phyloP scores from a whole-genome alignment of 2,888 invertebrate species.

The Dryomyza anilis region DNA sequence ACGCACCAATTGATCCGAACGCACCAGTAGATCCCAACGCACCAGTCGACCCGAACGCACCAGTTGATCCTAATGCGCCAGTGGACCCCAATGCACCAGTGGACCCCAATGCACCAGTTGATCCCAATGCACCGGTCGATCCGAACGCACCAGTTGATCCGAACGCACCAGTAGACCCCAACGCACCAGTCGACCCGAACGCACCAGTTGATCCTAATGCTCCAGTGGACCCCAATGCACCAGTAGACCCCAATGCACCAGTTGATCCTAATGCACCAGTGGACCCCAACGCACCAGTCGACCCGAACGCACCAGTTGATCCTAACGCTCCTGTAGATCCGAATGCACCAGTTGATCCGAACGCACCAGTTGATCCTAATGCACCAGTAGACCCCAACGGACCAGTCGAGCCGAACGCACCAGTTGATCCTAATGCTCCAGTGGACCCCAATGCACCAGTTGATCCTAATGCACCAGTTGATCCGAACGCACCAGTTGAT shows the following conservation, averaged over 20 bases:
- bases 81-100: conserved; percentile 21
- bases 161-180: conserved; percentile 24
- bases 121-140: conserved; percentile 21
- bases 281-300: conserved; percentile 27
- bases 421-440: conserved; percentile 32
- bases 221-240: conserved; percentile 20
- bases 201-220: conserved; percentile 17
- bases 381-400: conserved; percentile 27
- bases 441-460: conserved; percentile 27
- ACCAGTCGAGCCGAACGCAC: conserved; percentile 23
- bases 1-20: conserved; percentile 15
- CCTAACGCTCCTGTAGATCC: conserved; percentile 31
- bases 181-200: conserved; percentile 14
- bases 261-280: conserved; percentile 24
- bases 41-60: conserved; percentile 18
- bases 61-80: conserved; percentile 12
- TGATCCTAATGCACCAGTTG: conserved; percentile 26
- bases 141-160: conserved; percentile 32
- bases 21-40: conserved; percentile 12
- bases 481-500: conserved; percentile 24
- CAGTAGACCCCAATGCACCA: conserved; percentile 12
- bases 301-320: conserved; percentile 17
- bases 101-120: conserved; percentile 20
- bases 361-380: conserved; percentile 22
- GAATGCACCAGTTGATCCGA: conserved; percentile 7